Conservation (phyloP, 2,113 vertebrate species). For the Peromyscus polionotus region DNA sequence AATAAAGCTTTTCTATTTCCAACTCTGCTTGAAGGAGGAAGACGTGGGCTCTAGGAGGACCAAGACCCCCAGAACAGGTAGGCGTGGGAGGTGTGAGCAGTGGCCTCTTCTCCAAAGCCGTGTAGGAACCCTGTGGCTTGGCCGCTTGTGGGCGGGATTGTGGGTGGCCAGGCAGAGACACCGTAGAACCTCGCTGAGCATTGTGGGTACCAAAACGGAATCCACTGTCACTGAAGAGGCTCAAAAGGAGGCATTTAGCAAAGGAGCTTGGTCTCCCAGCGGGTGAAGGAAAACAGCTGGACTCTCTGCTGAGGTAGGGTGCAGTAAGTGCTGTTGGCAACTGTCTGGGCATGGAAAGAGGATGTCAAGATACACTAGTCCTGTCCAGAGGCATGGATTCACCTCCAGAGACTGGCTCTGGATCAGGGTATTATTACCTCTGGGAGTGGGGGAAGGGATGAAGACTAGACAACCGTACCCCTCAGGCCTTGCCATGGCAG, state of each 20-base stretch:
- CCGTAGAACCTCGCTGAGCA: background rate
- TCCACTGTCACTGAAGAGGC: background rate
- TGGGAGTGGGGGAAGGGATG: background rate
- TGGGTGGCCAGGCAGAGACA: background rate
- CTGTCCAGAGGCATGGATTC: background rate
- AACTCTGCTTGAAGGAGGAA: background rate
- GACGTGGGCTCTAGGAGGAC: background rate
- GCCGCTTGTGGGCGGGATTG: background rate
- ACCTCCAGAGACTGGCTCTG: background rate
- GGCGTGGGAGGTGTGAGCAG: background rate
- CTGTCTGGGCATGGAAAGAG: background rate
- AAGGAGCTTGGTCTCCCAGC: background rate
- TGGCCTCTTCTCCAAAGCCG: background rate
- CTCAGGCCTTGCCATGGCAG: background rate
- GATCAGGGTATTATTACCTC: background rate
- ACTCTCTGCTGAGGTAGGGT: background rate
- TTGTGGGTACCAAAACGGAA: background rate
- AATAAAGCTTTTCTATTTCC: background rate
- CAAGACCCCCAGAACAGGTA: background rate
- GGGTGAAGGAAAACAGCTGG: background rate
- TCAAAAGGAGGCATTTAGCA: background rate
- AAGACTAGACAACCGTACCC: background rate
- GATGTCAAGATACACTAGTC: fast-evolving
- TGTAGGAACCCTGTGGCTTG: fast-evolving
- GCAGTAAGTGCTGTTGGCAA: background rate